Evolutionary conservation across 2,113 vertebrate species (phyloP).

Genomic region (Callopanchax toddi): DNA sequence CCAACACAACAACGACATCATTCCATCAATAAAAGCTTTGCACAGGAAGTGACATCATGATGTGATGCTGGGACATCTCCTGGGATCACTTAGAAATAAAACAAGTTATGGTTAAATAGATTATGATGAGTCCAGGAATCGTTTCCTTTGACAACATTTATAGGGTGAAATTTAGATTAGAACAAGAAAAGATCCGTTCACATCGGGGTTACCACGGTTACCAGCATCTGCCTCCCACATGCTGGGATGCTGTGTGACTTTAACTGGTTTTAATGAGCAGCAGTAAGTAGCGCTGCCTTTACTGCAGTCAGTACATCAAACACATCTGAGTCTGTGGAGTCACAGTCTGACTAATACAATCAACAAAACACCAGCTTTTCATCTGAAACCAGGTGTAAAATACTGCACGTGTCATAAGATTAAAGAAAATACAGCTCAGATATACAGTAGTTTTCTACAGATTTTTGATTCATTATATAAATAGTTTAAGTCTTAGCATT

Average conservation of each 20-base stretch:
- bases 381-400: too few relatives aligned
- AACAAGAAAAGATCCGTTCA: slow-evolving; percentile 11
- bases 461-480: too few relatives aligned
- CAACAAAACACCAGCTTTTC: too few relatives aligned
- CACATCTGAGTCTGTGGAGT: slow-evolving; percentile 43
- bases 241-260: slow-evolving; percentile 44
- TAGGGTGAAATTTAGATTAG: not conserved
- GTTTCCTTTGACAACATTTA: not conserved
- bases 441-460: too few relatives aligned
- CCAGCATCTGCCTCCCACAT: slow-evolving; percentile 71
- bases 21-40: slow-evolving; percentile 63
- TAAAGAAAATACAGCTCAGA: too few relatives aligned
- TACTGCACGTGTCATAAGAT: too few relatives aligned
- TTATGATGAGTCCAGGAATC: not conserved
- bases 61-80: slow-evolving; percentile 12
- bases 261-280: slow-evolving; percentile 58
- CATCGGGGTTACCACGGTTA: slow-evolving; percentile 11
- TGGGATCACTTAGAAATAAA: too few relatives aligned
- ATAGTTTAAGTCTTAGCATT: too few relatives aligned
- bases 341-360: slow-evolving; percentile 19
- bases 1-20: slow-evolving; percentile 41
- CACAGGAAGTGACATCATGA: slow-evolving; percentile 51
- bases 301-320: slow-evolving; percentile 59
- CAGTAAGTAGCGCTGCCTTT: slow-evolving; percentile 26
- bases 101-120: not conserved